Base-by-base conservation (phyloP, 2,797 vertebrate genomes). In the Galagoides demidoff region DNA sequence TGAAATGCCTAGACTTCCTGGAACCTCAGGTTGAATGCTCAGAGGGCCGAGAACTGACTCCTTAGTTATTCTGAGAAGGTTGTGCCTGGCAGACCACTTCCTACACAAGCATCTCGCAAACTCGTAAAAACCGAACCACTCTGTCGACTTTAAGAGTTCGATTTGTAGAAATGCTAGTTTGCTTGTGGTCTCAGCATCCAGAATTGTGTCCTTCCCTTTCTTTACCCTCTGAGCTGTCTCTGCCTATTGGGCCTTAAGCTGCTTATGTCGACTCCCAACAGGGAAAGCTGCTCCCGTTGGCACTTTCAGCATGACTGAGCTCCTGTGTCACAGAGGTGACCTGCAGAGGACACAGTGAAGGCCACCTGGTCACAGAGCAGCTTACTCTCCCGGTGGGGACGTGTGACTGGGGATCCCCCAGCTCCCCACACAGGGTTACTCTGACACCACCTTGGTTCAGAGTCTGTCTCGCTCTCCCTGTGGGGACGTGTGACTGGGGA, bases 391-490 rank as follows among this genome's bases (percentile, higher is more conserved):
- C 49, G 0, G 49, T 49, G 49, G 13, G 39, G 49, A 52, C 49
- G 3, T 52, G 49, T 16, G 45, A 49, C 12, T 10, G 11, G 45
- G 45, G 45, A 55, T 74, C 61, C 88, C 59, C 23, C 20, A 55
- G 57, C 92, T 89, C 70, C 13, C 0, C 84, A 71, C 52, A n/a
- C 34, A n/a, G 68, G 85, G 82, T 89, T 81, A 19, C 59, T 94
- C 94, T 84, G 96, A 43, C 49, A 84, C 93, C 45, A 82, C 93
- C 95, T 97, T 94, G 52, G 84, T 86, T 55, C 59, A 77, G 45
- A 13, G 49, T 13, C 49, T 49, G 49, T 49, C 49, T 49, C 49
- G 0, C 13, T 49, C 49, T 49, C 49, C 2, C 49, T 13, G 2
- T 52, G 13, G 49, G 49, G 49, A 52, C 49, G 1, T 52, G 14